Evolutionary conservation across 53 echinoderm and acorn worm species (phyloP).

Genomic region (Glandiceps talaboti): DNA sequence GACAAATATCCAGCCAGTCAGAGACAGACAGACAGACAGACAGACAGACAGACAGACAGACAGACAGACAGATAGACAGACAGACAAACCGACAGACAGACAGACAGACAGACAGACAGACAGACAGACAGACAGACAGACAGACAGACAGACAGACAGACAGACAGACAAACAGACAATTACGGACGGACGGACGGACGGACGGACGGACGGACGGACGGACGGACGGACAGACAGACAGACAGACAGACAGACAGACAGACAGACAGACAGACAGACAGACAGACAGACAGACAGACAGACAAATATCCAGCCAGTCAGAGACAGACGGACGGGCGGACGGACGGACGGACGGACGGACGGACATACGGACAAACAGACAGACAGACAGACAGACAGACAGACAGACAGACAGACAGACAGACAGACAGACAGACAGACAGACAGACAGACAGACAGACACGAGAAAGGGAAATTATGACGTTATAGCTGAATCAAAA

Average conservation of each 20-base stretch:
- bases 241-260: neutral
- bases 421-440: no score
- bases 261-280: neutral
- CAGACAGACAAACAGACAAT: neutral
- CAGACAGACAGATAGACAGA: neutral
- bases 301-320: no score
- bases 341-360: no score
- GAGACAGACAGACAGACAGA: neutral
- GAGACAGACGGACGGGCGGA: no score
- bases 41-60: neutral
- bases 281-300: no score
- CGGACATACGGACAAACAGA: no score
- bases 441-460: no score
- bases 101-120: neutral
- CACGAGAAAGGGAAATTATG: no score
- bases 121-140: conserved; percentile 1
- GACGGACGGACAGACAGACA: neutral
- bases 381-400: no score
- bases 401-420: no score
- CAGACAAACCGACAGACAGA: neutral
- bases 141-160: neutral
- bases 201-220: no score
- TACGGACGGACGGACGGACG: neutral
- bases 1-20: neutral
- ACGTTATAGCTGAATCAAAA: no score